Evolutionary conservation across 2,888 invertebrate genomes (phyloP).

Genomic region (Yponomeuta cagnagella): DNA sequence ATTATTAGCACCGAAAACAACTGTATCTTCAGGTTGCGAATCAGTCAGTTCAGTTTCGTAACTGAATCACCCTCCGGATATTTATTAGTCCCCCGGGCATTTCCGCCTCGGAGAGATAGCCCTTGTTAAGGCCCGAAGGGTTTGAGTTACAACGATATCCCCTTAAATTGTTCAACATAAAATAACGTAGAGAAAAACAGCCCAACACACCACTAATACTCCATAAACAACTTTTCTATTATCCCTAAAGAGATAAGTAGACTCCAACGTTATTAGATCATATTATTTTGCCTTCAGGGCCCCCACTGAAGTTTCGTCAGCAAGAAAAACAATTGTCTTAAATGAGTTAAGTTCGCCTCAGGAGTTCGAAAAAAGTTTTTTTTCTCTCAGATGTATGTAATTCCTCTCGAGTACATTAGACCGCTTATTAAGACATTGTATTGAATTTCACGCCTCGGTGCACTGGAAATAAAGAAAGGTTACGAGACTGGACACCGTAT

Average conservation of each 20-base stretch:
- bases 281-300: neutral
- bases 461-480: neutral
- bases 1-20: neutral
- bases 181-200: neutral
- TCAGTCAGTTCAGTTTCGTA: slow-evolving; percentile 9
- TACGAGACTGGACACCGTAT: neutral
- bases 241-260: slow-evolving; percentile 1
- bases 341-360: neutral
- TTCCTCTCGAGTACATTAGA: neutral
- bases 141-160: slow-evolving; percentile 7
- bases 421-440: neutral
- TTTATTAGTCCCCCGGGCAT: slow-evolving; percentile 7
- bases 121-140: slow-evolving; percentile 10
- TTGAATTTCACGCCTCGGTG: neutral
- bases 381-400: neutral
- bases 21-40: neutral
- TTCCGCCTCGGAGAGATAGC: neutral
- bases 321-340: slow-evolving; percentile 3
- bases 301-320: neutral
- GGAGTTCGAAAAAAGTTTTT: neutral
- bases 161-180: slow-evolving; percentile 8
- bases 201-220: neutral
- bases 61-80: slow-evolving; percentile 7
- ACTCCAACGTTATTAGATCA: slow-evolving; percentile 1
- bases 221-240: slow-evolving; percentile 1